Base-by-base conservation (phyloP, 2,888 invertebrate genomes). In the Tiphia femorata region DNA sequence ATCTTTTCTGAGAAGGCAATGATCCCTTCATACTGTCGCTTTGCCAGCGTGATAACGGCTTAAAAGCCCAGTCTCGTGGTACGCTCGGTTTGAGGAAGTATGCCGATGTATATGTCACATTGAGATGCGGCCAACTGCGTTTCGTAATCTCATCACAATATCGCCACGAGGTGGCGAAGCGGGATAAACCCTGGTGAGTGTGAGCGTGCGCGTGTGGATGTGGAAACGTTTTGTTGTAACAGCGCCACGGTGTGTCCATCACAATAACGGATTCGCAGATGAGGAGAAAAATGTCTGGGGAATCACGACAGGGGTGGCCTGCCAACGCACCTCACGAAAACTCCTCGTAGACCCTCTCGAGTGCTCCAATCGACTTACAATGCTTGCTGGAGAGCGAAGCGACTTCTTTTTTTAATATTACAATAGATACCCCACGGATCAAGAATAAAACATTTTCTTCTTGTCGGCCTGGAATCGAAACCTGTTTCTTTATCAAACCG, bases 81-180 rank as follows among this genome's bases (percentile, higher is more conserved):
- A 48, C 54, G 60, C n/a, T 48, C 54, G 64, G 59, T 64, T 61
- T 62, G 63, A 67, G 73, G 69, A 65, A 74, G 72, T 73, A 74
- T 60, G 57, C 48, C 62, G 50, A 66, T 65, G 58, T 67, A 66
- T 61, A 72, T 73, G 66, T 62, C 65, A 82, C 83, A 89, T 90
- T 88, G 86, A 84, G 84, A 84, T 73, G 86, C 88, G 87, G 82
- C 87, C 88, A 89, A 86, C 86, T 89, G 90, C 87, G 86, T 85
- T 86, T 82, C 77, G 86, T 90, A 91, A 91, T 90, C 91, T 86
- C 88, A 90, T 91, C 89, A 90, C 84, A 85, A 86, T 85, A 85
- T 81, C 78, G 77, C 76, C 71, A 70, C 69, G 78, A 77, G 76
- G 81, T 79, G 78, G 78, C 76, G 80, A 81, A 79, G 77, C 76